Conservation (phyloP, 2,113 vertebrate species). For the Agapornis roseicollis region DNA sequence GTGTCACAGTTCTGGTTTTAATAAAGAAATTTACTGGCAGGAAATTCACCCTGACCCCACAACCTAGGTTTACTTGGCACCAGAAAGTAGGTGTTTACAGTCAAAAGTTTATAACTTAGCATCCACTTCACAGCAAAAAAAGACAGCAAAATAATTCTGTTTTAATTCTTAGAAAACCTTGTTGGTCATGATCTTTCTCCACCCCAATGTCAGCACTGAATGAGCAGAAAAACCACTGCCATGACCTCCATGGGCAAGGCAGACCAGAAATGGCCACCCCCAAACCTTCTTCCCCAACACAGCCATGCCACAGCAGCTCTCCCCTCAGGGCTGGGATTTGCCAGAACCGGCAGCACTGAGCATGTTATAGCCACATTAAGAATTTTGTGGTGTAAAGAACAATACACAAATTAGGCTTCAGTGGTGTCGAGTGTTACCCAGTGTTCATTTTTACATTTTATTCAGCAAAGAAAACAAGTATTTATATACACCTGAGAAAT, state of each 20-base stretch:
- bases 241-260: background rate
- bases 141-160: background rate
- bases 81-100: background rate
- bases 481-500: background rate
- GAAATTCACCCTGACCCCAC: background rate
- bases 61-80: background rate
- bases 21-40: background rate
- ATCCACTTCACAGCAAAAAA: background rate
- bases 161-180: background rate
- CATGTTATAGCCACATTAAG: accelerated
- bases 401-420: background rate
- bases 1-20: background rate
- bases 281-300: background rate
- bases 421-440: background rate
- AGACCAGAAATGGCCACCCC: background rate
- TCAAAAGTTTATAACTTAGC: background rate
- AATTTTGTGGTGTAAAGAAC: background rate
- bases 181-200: background rate
- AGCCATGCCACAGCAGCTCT: background rate
- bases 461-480: background rate
- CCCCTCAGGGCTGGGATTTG: background rate
- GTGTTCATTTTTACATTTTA: background rate
- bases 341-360: background rate
- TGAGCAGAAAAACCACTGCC: background rate
- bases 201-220: background rate